Conservation (phyloP, 2,113 vertebrate genomes). For the Rhinogobius similis region DNA sequence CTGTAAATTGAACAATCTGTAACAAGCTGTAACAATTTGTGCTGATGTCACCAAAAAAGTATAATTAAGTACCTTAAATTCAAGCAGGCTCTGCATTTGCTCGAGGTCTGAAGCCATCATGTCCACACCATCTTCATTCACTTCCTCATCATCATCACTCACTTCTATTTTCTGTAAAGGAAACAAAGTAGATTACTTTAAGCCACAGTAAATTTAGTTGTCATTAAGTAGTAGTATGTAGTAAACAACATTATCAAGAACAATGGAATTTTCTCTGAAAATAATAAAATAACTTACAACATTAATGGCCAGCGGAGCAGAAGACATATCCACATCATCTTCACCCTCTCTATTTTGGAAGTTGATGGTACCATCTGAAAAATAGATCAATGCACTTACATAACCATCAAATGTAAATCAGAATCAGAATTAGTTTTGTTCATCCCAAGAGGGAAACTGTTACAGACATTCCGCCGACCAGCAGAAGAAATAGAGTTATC, state of each 20-base stretch:
- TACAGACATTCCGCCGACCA: no score
- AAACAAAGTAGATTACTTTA: not conserved
- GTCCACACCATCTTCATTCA: constrained; percentile 82
- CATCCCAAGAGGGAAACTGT: no score
- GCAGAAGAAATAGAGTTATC: no score
- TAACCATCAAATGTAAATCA: constrained; percentile 3
- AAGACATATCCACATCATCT: constrained; percentile 74
- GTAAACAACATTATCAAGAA: not conserved
- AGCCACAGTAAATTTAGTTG: not conserved
- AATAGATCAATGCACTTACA: constrained; percentile 40
- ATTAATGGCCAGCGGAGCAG: constrained; percentile 78
- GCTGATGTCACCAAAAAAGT: not conserved
- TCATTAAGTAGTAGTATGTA: not conserved
- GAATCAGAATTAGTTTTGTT: not conserved
- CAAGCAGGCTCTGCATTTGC: constrained; percentile 89
- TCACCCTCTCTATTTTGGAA: constrained; percentile 79
- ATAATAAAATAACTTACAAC: constrained; percentile 80
- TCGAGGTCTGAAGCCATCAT: constrained; percentile 88
- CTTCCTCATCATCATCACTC: constrained; percentile 79
- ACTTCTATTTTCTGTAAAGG: constrained; percentile 91
- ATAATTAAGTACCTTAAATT: constrained; percentile 86
- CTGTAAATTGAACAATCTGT: no score
- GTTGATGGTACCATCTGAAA: constrained; percentile 85
- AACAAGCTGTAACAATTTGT: not conserved
- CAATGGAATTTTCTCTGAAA: not conserved